These are phyloP conservation scores for Trinorchestia longiramus DNA, from an alignment of 1,140 invertebrate genomes.

Conservation along the genomic window DNA sequence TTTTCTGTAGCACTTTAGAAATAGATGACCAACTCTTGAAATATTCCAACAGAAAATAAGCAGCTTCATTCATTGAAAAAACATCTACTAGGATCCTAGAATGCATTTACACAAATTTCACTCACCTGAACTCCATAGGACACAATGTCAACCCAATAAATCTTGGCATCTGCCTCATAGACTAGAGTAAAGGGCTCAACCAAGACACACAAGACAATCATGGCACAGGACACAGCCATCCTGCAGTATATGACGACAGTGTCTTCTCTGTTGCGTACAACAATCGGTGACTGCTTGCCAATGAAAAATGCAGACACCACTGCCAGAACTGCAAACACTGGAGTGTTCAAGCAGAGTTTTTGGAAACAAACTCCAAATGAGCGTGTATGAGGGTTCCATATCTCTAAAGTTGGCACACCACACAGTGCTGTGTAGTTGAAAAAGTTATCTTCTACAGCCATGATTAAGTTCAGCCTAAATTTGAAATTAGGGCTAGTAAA, in stretches of 20 bases:
- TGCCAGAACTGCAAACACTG: constrained; percentile 33
- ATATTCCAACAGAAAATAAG: no score
- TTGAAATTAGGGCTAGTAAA: not conserved
- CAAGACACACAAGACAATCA: constrained; percentile 19
- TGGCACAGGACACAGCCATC: constrained; percentile 6
- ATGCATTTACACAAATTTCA: not conserved
- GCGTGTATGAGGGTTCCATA: constrained; percentile 42
- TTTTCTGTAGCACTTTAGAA: no score
- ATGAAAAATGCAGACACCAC: constrained; percentile 29
- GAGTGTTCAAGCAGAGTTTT: constrained; percentile 23
- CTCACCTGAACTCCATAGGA: constrained; percentile 45
- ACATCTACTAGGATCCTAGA: no score
- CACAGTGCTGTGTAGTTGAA: constrained; percentile 42
- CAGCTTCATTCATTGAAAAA: no score
- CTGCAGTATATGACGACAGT: constrained; percentile 24
- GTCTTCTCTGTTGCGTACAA: constrained; percentile 16
- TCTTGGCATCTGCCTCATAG: constrained; percentile 35
- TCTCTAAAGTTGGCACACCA: constrained; percentile 2
- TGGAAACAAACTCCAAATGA: constrained; percentile 40
- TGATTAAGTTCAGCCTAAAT: not conserved
- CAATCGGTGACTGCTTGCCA: constrained; percentile 32
- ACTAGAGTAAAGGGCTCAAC: not conserved
- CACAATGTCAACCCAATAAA: constrained; percentile 25
- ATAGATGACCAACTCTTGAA: no score
- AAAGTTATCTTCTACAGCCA: constrained; percentile 41